Evolutionary conservation across 2,888 invertebrate species (phyloP).

Genomic region (Odontomyia ornata): DNA sequence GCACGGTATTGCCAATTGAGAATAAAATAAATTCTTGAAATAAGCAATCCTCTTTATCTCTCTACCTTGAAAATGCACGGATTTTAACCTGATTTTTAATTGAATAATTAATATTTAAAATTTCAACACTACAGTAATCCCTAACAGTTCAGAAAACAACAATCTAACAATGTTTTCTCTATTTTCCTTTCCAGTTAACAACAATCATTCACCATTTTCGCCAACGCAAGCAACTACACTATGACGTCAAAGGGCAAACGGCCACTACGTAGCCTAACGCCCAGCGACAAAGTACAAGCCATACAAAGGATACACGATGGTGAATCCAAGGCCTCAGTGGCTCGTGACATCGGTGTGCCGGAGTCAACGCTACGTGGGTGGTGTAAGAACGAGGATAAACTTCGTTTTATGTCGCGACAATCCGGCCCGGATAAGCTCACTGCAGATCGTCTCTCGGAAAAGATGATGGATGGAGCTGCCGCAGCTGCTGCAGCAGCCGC

Average conservation of each 20-base stretch:
- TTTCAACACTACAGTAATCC: too few species aligned
- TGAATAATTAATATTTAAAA: too few species aligned
- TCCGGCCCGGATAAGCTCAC: conserved; percentile 73
- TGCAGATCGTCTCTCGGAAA: conserved; percentile 58
- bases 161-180: too few species aligned
- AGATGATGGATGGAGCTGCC: conserved; percentile 57
- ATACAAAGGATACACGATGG: conserved; percentile 85
- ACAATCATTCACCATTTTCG: conserved; percentile 42
- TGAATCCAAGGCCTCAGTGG: conserved; percentile 86
- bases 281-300: conserved; percentile 82
- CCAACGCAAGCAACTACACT: conserved; percentile 37
- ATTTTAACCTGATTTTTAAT: too few species aligned
- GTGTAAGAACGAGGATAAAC: conserved; percentile 87
- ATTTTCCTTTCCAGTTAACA: conserved; percentile 9
- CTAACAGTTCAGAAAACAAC: too few species aligned
- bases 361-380: conserved; percentile 87
- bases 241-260: conserved; percentile 81
- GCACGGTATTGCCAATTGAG: too few species aligned
- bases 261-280: conserved; percentile 79
- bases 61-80: too few species aligned
- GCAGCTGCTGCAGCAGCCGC: conserved; percentile 54
- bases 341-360: conserved; percentile 84
- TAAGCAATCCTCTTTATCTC: too few species aligned
- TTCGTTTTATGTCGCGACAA: conserved; percentile 74
- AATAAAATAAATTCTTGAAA: too few species aligned